These are phyloP conservation scores for Hirtodrosophila cameraria DNA, from an alignment of 2,888 invertebrate species.

Conservation along the genomic window DNA sequence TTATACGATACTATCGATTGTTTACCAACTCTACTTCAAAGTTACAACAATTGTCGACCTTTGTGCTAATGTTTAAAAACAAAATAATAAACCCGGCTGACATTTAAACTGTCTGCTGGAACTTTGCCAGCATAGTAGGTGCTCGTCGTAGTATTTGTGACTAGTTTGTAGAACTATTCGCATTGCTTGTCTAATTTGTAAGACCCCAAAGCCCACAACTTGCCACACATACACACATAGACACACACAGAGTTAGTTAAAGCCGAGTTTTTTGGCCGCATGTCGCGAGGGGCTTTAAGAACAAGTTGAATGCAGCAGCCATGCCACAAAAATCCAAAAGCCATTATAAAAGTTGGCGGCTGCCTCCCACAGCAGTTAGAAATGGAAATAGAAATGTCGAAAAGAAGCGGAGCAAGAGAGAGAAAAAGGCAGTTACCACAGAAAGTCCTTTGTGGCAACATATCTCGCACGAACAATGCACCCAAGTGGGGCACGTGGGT, in stretches of 20 bases:
- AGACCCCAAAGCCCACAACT: constrained; percentile 14
- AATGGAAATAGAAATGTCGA: constrained; percentile 59
- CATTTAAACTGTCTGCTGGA: not conserved
- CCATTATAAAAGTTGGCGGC: constrained; percentile 59
- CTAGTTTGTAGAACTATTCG: not conserved
- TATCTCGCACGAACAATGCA: constrained; percentile 50
- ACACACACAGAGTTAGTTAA: constrained; percentile 41
- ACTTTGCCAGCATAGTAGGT: constrained; percentile 17
- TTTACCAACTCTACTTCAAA: too few species aligned
- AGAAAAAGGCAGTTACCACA: constrained; percentile 42
- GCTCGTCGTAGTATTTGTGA: too few species aligned
- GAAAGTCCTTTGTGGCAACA: constrained; percentile 66
- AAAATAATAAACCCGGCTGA: constrained; percentile 1
- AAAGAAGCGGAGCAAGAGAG: constrained; percentile 11
- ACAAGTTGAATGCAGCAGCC: constrained; percentile 19
- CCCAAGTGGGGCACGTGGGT: constrained; percentile 22
- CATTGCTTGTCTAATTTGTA: constrained; percentile 37
- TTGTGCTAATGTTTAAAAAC: not conserved
- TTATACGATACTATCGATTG: too few species aligned
- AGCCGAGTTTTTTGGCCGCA: constrained; percentile 18
- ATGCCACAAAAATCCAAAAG: constrained; percentile 61
- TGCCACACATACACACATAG: too few species aligned
- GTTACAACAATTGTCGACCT: too few species aligned
- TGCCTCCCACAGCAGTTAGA: constrained; percentile 15
- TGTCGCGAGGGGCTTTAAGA: constrained; percentile 39